Conservation (phyloP, 1,140 invertebrate genomes). For the Sarcophaga peregrina region DNA sequence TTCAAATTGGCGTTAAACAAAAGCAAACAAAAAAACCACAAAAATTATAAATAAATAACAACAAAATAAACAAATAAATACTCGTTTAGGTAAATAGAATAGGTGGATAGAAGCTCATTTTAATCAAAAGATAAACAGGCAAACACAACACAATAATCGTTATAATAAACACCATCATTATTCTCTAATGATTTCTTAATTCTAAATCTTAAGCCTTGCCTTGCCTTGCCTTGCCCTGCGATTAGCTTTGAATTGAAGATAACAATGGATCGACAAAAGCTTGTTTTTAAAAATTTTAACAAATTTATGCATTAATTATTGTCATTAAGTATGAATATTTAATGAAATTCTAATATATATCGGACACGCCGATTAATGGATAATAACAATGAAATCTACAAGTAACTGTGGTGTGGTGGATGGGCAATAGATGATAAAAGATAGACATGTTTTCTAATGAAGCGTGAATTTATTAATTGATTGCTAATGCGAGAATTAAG, state of each 20-base stretch:
- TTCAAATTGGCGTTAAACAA: neutral
- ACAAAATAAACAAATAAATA: neutral
- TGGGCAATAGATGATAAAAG: neutral
- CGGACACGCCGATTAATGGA: no score
- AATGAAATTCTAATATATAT: no score
- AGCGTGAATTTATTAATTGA: conserved; percentile 10
- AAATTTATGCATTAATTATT: neutral
- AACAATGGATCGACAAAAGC: neutral
- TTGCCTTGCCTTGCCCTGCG: no score
- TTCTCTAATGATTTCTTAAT: neutral
- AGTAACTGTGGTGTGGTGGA: no score
- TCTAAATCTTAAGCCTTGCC: no score
- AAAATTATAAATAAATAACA: neutral
- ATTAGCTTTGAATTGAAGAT: neutral
- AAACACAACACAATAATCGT: neutral
- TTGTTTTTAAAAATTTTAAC: neutral
- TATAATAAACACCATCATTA: neutral
- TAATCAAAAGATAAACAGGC: neutral
- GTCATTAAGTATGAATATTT: no score
- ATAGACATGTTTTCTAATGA: conserved; percentile 4
- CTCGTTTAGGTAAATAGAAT: neutral
- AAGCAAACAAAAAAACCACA: neutral
- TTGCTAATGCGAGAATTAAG: neutral
- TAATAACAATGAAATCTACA: no score
- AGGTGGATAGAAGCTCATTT: neutral